Conservation (phyloP, 2,888 invertebrate genomes). For the Stenchaetothrips biformis region DNA sequence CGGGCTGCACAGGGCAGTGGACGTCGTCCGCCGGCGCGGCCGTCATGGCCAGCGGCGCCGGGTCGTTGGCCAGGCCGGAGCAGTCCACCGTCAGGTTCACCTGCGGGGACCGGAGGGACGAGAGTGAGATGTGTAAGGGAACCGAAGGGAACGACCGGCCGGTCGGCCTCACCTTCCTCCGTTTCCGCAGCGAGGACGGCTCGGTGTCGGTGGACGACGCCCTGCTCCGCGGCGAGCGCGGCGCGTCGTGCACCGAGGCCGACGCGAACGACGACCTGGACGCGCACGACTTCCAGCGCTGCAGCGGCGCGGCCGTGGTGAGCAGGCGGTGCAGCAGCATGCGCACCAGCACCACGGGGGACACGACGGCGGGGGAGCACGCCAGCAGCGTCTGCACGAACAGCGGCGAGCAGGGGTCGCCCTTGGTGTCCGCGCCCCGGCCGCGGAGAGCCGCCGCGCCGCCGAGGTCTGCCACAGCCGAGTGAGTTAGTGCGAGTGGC, state of each 20-base stretch:
- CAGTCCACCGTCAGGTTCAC: conserved; percentile 47
- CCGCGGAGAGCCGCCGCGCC: background rate
- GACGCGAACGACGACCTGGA: conserved; percentile 48
- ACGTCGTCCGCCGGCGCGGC: conserved; percentile 27
- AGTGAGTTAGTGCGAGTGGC: background rate
- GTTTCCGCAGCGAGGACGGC: conserved; percentile 44
- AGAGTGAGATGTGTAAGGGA: too few species aligned
- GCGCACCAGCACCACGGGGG: conserved; percentile 53
- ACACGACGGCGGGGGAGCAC: conserved; percentile 50
- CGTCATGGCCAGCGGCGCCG: background rate
- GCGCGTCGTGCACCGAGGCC: conserved; percentile 43
- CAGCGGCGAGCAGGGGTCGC: conserved; percentile 41
- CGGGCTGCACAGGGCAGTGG: conserved; percentile 29
- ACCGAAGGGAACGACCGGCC: too few species aligned
- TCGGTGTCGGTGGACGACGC: conserved; percentile 47
- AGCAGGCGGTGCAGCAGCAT: conserved; percentile 54
- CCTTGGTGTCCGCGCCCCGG: conserved; percentile 32
- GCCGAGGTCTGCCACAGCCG: background rate
- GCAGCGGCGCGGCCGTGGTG: conserved; percentile 49
- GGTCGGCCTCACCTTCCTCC: conserved; percentile 43
- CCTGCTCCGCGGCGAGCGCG: conserved; percentile 42
- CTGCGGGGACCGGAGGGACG: conserved; percentile 36
- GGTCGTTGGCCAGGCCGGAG: conserved; percentile 35
- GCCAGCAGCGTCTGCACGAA: conserved; percentile 46
- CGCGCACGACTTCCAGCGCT: conserved; percentile 47